Conservation (phyloP, 2,888 invertebrate species). For the Chironomus riparius region DNA sequence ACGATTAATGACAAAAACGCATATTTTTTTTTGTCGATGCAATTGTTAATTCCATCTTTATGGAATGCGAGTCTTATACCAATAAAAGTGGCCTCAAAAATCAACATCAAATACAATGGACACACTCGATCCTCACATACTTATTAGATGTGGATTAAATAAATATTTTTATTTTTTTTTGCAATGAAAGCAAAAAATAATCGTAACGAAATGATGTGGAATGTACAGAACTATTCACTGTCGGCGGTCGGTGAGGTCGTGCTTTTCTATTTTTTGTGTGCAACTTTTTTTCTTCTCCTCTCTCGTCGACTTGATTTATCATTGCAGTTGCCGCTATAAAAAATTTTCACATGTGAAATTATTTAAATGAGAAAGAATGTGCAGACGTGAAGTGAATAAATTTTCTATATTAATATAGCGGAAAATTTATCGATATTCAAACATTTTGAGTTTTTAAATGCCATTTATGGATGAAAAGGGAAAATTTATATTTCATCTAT, state of each 20-base stretch:
- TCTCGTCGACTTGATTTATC: conserved; percentile 2
- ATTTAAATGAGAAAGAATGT: no score
- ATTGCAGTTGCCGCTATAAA: neutral
- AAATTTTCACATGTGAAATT: neutral
- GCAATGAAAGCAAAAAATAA: neutral
- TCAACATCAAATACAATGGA: neutral
- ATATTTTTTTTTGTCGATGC: neutral
- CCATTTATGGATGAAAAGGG: no score
- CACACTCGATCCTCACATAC: neutral
- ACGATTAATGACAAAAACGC: no score
- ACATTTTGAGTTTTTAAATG: no score
- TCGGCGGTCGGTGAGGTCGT: conserved; percentile 15
- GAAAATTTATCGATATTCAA: no score
- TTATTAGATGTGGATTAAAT: no score
- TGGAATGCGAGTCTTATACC: neutral
- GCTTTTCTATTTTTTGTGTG: neutral
- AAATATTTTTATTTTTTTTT: no score
- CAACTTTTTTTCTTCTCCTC: no score
- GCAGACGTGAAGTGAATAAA: no score
- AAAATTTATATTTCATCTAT: no score
- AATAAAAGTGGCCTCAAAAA: neutral
- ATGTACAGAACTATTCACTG: conserved; percentile 1
- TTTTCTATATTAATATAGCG: no score
- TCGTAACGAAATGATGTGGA: neutral
- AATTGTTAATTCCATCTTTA: neutral